These are phyloP conservation scores for Ophion obscuratus DNA, from an alignment of 2,888 invertebrate species.

Conservation along the genomic window DNA sequence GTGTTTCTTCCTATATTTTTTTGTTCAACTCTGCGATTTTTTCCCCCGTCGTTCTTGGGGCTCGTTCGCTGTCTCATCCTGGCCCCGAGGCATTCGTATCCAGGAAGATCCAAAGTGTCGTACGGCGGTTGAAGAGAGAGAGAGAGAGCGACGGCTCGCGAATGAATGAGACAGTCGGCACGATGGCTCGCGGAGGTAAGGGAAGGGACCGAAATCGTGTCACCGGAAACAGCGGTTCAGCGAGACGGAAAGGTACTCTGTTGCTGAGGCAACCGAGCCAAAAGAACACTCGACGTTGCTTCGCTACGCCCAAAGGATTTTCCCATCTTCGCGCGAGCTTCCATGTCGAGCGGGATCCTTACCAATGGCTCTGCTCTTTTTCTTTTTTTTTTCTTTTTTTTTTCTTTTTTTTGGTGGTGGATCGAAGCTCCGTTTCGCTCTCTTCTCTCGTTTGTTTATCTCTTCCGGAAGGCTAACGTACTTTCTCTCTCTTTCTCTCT, in stretches of 20 bases:
- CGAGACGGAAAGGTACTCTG: slow-evolving; percentile 80
- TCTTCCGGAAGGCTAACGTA: slow-evolving; percentile 20
- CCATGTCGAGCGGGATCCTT: slow-evolving; percentile 19
- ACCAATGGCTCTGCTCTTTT: not conserved
- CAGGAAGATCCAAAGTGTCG: slow-evolving; percentile 36
- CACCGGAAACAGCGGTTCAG: slow-evolving; percentile 80
- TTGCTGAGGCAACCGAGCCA: slow-evolving; percentile 79
- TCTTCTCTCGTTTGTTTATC: not conserved
- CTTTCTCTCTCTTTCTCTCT: not conserved
- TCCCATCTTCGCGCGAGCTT: slow-evolving; percentile 61
- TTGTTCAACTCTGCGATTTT: not conserved
- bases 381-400: not conserved
- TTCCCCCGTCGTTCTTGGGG: slow-evolving; percentile 16
- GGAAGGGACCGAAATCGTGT: slow-evolving; percentile 74
- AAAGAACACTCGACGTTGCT: slow-evolving; percentile 72
- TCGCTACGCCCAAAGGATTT: slow-evolving; percentile 65
- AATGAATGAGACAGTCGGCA: slow-evolving; percentile 33
- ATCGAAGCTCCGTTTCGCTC: slow-evolving; percentile 30
- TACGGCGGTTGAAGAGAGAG: slow-evolving; percentile 25
- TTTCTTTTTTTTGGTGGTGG: slow-evolving; percentile 1
- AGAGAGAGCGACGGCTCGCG: slow-evolving; percentile 34
- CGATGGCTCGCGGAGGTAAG: slow-evolving; percentile 62
- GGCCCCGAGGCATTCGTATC: slow-evolving; percentile 25
- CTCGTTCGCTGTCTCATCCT: not conserved
- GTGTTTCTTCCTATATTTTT: not conserved